These are phyloP conservation scores for Pimpla rufipes DNA, from an alignment of 2,888 invertebrate genomes.

Conservation along the genomic window DNA sequence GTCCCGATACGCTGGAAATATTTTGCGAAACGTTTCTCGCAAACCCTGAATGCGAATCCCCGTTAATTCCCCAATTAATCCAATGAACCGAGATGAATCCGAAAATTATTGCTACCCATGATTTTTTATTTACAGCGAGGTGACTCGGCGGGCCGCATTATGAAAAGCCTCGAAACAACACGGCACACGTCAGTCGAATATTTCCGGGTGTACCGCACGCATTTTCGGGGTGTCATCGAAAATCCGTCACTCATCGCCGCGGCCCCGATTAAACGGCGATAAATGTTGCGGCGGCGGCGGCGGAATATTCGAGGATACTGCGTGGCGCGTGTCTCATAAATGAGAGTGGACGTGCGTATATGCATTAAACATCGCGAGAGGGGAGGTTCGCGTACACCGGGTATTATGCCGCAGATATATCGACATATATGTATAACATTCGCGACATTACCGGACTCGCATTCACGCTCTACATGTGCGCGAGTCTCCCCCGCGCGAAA, in stretches of 20 bases:
- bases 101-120: no score
- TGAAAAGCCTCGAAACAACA: neutral
- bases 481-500: slow-evolving; percentile 12
- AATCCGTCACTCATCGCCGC: slow-evolving; percentile 8
- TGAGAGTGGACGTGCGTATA: slow-evolving; percentile 69
- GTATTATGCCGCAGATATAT: slow-evolving; percentile 4
- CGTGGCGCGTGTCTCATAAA: slow-evolving; percentile 66
- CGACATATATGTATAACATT: slow-evolving; percentile 7
- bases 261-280: slow-evolving; percentile 69
- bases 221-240: slow-evolving; percentile 23
- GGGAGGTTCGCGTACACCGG: neutral
- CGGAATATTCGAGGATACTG: slow-evolving; percentile 51
- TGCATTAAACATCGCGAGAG: slow-evolving; percentile 62
- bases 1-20: no score
- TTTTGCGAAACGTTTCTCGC: no score
- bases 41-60: no score
- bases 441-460: slow-evolving; percentile 26
- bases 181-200: slow-evolving; percentile 1
- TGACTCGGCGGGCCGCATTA: neutral
- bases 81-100: no score
- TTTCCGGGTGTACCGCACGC: slow-evolving; percentile 3
- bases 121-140: neutral
- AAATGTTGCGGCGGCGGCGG: slow-evolving; percentile 66
- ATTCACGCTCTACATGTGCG: slow-evolving; percentile 30
- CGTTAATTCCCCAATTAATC: no score